These are phyloP conservation scores for Cyclophora albipunctata DNA, from an alignment of 2,888 invertebrate genomes.

Conservation along the genomic window DNA sequence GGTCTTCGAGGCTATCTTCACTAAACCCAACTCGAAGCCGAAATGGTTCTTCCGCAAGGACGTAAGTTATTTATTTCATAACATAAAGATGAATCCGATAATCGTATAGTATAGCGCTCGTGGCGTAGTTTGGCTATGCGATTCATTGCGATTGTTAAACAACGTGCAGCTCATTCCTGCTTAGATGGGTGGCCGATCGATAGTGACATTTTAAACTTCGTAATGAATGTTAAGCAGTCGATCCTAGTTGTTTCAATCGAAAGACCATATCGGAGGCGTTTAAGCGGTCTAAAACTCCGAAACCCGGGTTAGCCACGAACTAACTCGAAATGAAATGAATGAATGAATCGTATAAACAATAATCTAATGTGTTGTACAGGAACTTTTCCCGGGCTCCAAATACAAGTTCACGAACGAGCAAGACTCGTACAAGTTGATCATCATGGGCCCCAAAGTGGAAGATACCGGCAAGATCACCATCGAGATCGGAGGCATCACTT, in stretches of 20 bases:
- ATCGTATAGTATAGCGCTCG: neutral
- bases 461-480: constrained; percentile 98
- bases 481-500: constrained; percentile 92
- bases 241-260: no score
- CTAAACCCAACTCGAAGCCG: constrained; percentile 95
- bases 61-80: constrained; percentile 76
- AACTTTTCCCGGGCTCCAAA: constrained; percentile 96
- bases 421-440: constrained; percentile 92
- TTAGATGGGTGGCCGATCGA: no score
- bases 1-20: constrained; percentile 94
- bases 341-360: neutral
- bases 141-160: no score
- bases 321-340: no score
- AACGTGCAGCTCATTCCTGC: no score
- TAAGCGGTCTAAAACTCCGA: no score
- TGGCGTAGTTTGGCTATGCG: no score
- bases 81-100: neutral
- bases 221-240: no score
- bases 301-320: no score
- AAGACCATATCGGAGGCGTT: no score
- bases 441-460: constrained; percentile 93
- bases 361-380: constrained; percentile 69
- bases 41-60: constrained; percentile 95
- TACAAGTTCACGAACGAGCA: constrained; percentile 96
- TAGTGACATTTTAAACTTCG: no score